Percentiles rank a stretch among this genome's conserved stretches.
phyloP scores from a whole-genome alignment of 2,888 invertebrate species.

The Rhamnusium bicolor region DNA sequence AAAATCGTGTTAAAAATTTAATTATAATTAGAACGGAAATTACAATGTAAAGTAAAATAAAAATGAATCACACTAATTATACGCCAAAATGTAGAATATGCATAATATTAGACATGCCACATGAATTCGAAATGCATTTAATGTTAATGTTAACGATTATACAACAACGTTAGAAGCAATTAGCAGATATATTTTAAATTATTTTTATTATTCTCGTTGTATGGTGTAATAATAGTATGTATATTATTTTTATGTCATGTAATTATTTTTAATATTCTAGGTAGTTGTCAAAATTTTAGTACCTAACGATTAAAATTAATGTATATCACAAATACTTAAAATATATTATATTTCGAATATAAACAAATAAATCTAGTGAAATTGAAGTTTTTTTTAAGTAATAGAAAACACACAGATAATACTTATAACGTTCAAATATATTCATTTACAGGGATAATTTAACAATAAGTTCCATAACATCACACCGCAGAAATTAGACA shows the following conservation, averaged over 20 bases:
- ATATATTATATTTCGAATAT: no score
- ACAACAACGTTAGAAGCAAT: neutral
- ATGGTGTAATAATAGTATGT: neutral
- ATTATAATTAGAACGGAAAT: neutral
- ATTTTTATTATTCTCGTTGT: neutral
- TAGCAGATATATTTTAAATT: neutral
- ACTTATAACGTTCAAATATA: no score
- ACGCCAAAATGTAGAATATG: neutral
- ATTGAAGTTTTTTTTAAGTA: no score
- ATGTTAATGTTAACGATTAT: neutral
- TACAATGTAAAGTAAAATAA: neutral
- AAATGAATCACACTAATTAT: neutral
- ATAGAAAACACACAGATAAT: no score
- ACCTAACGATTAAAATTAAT: no score
- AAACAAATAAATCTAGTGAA: no score
- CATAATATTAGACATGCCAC: neutral
- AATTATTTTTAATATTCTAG: neutral
- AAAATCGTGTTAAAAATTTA: neutral
- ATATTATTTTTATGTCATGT: neutral
- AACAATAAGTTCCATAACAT: no score
- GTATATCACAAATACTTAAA: no score
- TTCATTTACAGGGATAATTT: no score
- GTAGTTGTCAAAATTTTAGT: neutral
- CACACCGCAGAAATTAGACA: no score
- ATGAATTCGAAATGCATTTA: neutral